Evolutionary conservation across 2,113 vertebrate species (phyloP), one percentile per base, ranked within the genome.

Genomic region (Antigone vipio): DNA sequence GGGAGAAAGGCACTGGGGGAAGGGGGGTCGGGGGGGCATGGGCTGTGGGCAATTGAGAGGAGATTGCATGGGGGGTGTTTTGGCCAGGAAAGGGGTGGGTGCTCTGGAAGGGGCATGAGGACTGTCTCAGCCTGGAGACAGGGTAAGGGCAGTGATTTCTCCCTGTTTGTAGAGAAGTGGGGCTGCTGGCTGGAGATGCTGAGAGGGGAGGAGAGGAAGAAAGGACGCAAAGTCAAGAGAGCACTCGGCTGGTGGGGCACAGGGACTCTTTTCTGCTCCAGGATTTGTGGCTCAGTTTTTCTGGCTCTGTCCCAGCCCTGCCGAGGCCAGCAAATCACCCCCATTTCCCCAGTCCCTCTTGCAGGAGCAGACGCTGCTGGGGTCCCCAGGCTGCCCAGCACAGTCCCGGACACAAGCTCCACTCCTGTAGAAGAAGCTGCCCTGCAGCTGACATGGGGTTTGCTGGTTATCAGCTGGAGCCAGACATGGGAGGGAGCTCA

Each of bases 31-130:
- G 42, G 35, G 67, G 34, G 23, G 2, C 1, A 2, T 0, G 10
- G 35, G 40, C n/a, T 68, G 18, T 7, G 26, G n/a, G n/a, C 3
- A 2, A 4, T 0, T 22, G 18, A 21, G n/a, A 15, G 4, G 52
- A 5, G 38, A 15, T 24, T 44, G 15, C 15, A 44, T 12, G 9
- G 32, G 0, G 20, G n/a, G 11, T 5, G 2, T 56, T 60, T 40
- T 20, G 50, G 9, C 24, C 45, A 58, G 30, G 9, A 73, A 20
- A 29, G 80, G 14, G 27, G 40, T 50, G 47, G 19, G 24, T 15
- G 50, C 56, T 56, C 26, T 74, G 40, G 53, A 49, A 78, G 59
- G 53, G 35, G 3, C 59, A 38, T 5, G 29, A 42, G 24, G 29
- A 16, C 15, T 21, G 13, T 40, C 40, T 27, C 27, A 42, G 30